A percentile compares a stretch with the other conserved stretches of the same genome.
Evolutionary conservation across 64 coral and sea anemone species (phyloP).

Genomic region (Stichodactyla helianthus): DNA sequence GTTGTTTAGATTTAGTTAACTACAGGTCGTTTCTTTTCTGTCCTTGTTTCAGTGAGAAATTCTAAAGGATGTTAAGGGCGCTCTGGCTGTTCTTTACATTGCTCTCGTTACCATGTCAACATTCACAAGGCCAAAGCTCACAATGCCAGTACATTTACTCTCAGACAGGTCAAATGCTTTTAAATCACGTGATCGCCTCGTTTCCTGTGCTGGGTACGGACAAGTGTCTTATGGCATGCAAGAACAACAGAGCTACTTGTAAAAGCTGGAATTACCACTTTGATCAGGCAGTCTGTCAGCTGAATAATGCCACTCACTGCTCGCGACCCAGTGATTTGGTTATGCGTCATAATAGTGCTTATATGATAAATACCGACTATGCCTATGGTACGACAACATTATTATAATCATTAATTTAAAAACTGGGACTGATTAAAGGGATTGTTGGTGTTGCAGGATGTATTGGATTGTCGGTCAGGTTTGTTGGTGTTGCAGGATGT

Average conservation of each 20-base stretch:
- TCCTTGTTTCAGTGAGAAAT: not conserved
- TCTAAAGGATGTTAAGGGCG: not conserved
- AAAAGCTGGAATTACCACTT: not conserved
- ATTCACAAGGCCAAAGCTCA: not conserved
- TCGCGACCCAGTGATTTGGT: not conserved
- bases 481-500: no score
- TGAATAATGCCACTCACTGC: not conserved
- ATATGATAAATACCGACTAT: not conserved
- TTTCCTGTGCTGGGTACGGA: not conserved
- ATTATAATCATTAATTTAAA: no score
- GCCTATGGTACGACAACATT: not conserved
- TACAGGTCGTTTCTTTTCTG: no score
- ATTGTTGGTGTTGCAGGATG: no score
- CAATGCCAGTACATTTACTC: not conserved
- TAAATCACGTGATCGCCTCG: not conserved
- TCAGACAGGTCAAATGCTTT: not conserved
- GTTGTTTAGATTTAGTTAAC: no score
- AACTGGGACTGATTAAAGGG: no score
- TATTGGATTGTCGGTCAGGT: no score
- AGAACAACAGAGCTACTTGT: not conserved
- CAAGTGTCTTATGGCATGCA: not conserved
- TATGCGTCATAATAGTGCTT: not conserved
- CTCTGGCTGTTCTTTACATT: not conserved
- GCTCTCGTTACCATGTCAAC: not conserved
- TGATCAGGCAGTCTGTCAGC: not conserved